Percentiles rank a stretch among this genome's conserved stretches.
Evolutionary conservation across 1,140 invertebrate genomes (phyloP).

Genomic region (Meloidogyne exigua): DNA sequence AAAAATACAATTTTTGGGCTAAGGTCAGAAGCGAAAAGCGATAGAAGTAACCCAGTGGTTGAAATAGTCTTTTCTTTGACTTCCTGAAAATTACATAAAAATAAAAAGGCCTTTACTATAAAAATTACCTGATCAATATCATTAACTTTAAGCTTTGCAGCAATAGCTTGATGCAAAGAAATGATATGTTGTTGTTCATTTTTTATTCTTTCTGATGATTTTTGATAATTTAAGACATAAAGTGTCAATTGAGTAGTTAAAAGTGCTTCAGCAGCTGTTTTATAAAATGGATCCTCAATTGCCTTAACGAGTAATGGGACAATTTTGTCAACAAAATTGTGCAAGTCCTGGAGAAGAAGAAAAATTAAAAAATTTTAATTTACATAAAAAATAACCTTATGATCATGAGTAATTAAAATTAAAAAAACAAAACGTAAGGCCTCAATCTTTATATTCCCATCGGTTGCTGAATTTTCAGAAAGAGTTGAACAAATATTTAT

Average conservation of each 20-base stretch:
- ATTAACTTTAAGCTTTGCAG: slow-evolving; percentile 64
- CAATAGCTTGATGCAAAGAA: slow-evolving; percentile 41
- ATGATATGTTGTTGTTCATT: slow-evolving; percentile 19
- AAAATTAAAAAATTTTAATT: background rate
- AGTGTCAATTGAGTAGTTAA: slow-evolving; percentile 88
- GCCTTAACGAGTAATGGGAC: slow-evolving; percentile 70
- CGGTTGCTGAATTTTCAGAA: slow-evolving; percentile 70
- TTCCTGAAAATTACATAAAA: slow-evolving; percentile 34
- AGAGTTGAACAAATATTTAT: slow-evolving; percentile 68
- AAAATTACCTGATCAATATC: slow-evolving; percentile 70
- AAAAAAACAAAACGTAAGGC: slow-evolving; percentile 87
- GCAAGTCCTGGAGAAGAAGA: slow-evolving; percentile 68
- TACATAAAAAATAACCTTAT: slow-evolving; percentile 66
- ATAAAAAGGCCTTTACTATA: background rate
- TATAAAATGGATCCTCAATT: slow-evolving; percentile 87
- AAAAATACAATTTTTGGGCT: slow-evolving; percentile 10
- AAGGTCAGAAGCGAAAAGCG: slow-evolving; percentile 40
- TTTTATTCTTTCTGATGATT: background rate
- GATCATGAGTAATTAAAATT: slow-evolving; percentile 78
- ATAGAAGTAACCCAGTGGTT: slow-evolving; percentile 43
- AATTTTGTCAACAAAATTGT: slow-evolving; percentile 78
- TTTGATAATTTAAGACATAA: slow-evolving; percentile 74
- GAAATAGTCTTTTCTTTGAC: slow-evolving; percentile 51
- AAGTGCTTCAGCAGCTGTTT: slow-evolving; percentile 91
- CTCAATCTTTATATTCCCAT: slow-evolving; percentile 97